These are phyloP conservation scores for Thermophis baileyi DNA, from an alignment of 2,113 vertebrate species.

Conservation along the genomic window DNA sequence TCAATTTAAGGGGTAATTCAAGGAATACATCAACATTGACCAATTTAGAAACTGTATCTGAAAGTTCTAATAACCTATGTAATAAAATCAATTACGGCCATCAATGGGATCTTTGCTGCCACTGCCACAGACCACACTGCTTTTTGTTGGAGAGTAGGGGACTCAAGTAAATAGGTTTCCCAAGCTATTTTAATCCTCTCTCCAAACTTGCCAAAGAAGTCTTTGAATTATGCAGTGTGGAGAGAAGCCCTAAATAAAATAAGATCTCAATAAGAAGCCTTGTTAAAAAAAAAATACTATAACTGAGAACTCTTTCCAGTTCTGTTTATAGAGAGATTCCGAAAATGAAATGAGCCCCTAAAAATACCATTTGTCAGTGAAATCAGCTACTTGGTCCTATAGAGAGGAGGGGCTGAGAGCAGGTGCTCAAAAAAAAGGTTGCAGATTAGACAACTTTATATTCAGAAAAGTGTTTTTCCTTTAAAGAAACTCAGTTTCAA, in stretches of 20 bases:
- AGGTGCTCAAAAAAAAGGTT: neutral
- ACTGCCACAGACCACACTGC: neutral
- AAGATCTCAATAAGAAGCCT: neutral
- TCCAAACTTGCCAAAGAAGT: neutral
- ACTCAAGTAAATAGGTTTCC: neutral
- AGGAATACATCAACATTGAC: neutral
- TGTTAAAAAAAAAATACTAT: neutral
- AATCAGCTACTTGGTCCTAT: neutral
- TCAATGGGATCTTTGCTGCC: neutral
- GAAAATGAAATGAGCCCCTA: no score
- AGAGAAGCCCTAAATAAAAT: neutral
- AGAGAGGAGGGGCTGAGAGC: neutral
- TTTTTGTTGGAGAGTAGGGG: neutral
- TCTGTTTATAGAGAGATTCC: neutral
- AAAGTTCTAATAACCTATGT: neutral
- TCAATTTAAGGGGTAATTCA: neutral
- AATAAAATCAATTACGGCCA: no score
- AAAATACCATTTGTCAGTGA: neutral
- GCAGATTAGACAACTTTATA: neutral
- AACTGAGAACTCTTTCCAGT: neutral
- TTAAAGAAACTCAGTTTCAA: neutral
- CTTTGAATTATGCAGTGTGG: neutral
- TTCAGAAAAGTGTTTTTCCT: neutral
- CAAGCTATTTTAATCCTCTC: neutral
- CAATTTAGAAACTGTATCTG: neutral